phyloP scores from a whole-genome alignment of 53 echinoderm and acorn worm species.

The Pentamera pediparva region DNA sequence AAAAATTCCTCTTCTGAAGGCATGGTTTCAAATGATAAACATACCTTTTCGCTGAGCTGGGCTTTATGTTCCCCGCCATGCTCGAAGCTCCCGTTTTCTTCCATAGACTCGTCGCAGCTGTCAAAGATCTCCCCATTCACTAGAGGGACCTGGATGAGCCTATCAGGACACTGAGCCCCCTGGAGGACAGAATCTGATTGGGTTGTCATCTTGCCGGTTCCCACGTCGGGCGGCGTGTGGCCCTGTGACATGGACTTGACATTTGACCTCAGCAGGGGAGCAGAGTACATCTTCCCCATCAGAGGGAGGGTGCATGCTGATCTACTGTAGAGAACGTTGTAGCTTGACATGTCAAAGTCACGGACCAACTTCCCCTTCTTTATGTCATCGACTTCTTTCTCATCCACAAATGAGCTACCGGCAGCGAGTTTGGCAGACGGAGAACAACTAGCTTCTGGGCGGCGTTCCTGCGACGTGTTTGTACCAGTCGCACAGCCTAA shows the following conservation, averaged over 20 bases:
- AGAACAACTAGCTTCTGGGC: neutral
- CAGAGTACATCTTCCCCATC: slow-evolving; percentile 3
- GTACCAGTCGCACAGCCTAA: neutral
- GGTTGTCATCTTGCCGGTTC: neutral
- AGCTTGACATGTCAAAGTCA: slow-evolving; percentile 49
- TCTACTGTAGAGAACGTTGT: slow-evolving; percentile 24
- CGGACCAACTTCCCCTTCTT: slow-evolving; percentile 67
- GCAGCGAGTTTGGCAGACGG: neutral
- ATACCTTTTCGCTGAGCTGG: slow-evolving; percentile 92
- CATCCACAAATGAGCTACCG: slow-evolving; percentile 21
- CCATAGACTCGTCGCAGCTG: slow-evolving; percentile 69
- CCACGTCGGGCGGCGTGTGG: slow-evolving; percentile 15
- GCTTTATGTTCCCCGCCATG: slow-evolving; percentile 74
- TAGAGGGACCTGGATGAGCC: slow-evolving; percentile 71
- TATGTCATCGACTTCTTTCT: slow-evolving; percentile 74
- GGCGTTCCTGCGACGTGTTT: neutral
- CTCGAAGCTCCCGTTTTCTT: slow-evolving; percentile 51
- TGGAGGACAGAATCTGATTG: neutral
- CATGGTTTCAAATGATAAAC: too few relatives aligned
- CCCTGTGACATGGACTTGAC: slow-evolving; percentile 12
- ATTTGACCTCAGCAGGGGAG: slow-evolving; percentile 10
- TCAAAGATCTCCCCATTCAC: slow-evolving; percentile 87
- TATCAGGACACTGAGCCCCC: neutral
- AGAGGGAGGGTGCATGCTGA: slow-evolving; percentile 2
- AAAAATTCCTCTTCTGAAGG: too few relatives aligned